Evolutionary conservation across 2,888 invertebrate genomes (phyloP).

Genomic region (Phengaris alcon): DNA sequence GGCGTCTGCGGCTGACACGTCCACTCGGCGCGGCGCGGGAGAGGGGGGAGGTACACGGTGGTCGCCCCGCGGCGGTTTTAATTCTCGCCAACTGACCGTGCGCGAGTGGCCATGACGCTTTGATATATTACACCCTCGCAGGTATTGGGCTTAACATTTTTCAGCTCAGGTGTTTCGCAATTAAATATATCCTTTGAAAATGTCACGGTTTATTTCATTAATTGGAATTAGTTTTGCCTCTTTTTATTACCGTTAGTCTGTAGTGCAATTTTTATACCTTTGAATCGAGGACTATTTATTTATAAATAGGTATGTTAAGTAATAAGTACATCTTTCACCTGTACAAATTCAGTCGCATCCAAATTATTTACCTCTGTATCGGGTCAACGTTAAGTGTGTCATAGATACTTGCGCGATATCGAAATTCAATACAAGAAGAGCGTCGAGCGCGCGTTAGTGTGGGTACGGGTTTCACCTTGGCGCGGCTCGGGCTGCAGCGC

Average conservation of each 20-base stretch:
- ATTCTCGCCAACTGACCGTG: conserved; percentile 70
- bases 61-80: conserved; percentile 73
- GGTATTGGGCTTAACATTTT: conserved; percentile 45
- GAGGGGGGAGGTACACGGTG: conserved; percentile 39
- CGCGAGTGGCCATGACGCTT: conserved; percentile 56
- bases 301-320: neutral
- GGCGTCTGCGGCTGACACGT: conserved; percentile 68
- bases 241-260: neutral
- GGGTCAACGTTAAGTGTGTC: neutral
- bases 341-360: neutral
- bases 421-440: conserved; percentile 46
- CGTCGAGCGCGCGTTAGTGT: conserved; percentile 49
- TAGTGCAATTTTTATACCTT: neutral
- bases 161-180: conserved; percentile 14
- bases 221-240: neutral
- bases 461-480: conserved; percentile 48
- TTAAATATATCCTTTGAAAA: conserved; percentile 33
- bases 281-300: neutral
- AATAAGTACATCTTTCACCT: no score
- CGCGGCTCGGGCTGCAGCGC: conserved; percentile 64
- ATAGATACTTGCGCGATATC: conserved; percentile 33
- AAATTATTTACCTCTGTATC: neutral
- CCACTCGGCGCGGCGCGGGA: conserved; percentile 59
- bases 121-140: conserved; percentile 67
- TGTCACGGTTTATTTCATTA: conserved; percentile 12